Evolutionary conservation across 2,797 vertebrate genomes (phyloP).

Genomic region (Miichthys miiuy): DNA sequence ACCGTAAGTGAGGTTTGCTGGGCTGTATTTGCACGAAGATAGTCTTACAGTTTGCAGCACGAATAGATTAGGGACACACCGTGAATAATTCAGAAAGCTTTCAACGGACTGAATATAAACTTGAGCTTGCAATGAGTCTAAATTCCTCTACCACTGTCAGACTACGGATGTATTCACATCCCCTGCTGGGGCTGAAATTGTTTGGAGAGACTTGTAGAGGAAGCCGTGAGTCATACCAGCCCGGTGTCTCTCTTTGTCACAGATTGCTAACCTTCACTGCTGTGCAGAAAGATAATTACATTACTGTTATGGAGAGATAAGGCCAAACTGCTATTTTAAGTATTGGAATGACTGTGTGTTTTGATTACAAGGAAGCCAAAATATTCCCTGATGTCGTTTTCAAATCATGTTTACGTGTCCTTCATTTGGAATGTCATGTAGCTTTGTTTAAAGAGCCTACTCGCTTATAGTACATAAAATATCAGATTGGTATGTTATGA

Average conservation of each 20-base stretch:
- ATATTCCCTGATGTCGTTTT: conserved; percentile 56
- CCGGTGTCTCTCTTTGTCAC: conserved; percentile 75
- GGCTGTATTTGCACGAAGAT: conserved; percentile 66
- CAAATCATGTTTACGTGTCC: conserved; percentile 55
- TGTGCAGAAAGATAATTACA: conserved; percentile 75
- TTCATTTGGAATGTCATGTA: conserved; percentile 39
- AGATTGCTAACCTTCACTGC: conserved; percentile 79
- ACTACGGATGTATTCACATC: conserved; percentile 73
- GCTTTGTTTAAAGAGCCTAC: conserved; percentile 35
- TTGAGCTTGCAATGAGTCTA: conserved; percentile 76
- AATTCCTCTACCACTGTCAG: conserved; percentile 76
- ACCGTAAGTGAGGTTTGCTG: conserved; percentile 56
- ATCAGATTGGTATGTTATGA: conserved; percentile 29
- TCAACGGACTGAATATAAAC: conserved; percentile 75
- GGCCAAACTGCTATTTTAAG: conserved; percentile 72
- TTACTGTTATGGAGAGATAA: conserved; percentile 73
- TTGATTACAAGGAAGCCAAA: conserved; percentile 64
- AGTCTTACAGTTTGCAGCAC: conserved; percentile 72
- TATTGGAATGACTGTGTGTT: conserved; percentile 65
- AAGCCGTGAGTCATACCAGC: conserved; percentile 78
- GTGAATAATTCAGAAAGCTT: conserved; percentile 82
- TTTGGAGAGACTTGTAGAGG: conserved; percentile 76
- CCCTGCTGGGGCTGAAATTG: conserved; percentile 76
- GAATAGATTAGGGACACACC: conserved; percentile 75
- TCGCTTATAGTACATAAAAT: conserved; percentile 20